A percentile compares a stretch with the other conserved stretches of the same genome.
Conservation (phyloP, 1,140 invertebrate species). For the Papilio aristodemus region DNA sequence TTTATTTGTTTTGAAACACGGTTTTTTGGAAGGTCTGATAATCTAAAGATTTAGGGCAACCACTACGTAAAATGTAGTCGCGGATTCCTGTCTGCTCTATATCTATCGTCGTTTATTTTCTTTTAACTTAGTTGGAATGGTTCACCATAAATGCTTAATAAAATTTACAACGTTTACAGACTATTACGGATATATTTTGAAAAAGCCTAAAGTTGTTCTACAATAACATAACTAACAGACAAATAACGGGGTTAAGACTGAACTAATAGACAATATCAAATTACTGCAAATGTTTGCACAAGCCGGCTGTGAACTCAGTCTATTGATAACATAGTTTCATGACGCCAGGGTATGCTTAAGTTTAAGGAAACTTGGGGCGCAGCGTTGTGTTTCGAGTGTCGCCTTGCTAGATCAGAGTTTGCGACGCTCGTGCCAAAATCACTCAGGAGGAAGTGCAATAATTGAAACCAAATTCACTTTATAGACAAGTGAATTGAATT, state of each 20-base stretch:
- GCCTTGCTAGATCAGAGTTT: neutral
- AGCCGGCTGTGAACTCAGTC: neutral
- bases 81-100: too few relatives aligned
- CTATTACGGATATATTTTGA: too few relatives aligned
- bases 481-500: slow-evolving; percentile 12
- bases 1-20: too few relatives aligned
- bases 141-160: too few relatives aligned
- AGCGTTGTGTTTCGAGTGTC: slow-evolving; percentile 10
- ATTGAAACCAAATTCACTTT: slow-evolving; percentile 4
- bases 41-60: too few relatives aligned
- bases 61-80: too few relatives aligned
- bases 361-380: neutral
- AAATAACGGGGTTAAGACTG: slow-evolving; percentile 8
- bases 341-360: neutral
- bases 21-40: too few relatives aligned
- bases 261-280: slow-evolving; percentile 12
- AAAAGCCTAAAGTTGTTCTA: neutral
- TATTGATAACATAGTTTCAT: neutral
- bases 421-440: neutral
- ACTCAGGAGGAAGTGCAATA: slow-evolving; percentile 3
- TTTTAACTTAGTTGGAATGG: too few relatives aligned
- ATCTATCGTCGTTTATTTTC: too few relatives aligned
- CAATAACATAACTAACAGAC: neutral
- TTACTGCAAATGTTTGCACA: slow-evolving; percentile 4
- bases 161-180: too few relatives aligned